These are phyloP conservation scores for Phalacrocorax aristotelis DNA, from an alignment of 2,113 vertebrate species.

Conservation along the genomic window DNA sequence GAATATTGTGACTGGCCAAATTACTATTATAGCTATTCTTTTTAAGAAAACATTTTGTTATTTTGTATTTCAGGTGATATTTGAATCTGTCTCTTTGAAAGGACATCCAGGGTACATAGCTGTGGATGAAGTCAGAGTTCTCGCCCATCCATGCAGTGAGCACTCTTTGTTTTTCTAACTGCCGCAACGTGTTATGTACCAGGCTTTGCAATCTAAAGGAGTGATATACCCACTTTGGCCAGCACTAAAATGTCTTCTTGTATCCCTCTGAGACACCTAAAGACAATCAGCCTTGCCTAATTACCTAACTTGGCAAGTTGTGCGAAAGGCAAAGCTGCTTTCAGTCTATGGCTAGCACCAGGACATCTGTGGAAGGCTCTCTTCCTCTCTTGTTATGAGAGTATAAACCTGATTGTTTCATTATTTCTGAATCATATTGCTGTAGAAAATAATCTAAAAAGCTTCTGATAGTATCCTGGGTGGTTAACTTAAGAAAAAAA, in stretches of 20 bases:
- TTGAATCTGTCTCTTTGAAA: constrained; percentile 92
- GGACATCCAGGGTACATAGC: constrained; percentile 94
- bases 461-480: constrained; percentile 15
- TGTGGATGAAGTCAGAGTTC: constrained; percentile 93
- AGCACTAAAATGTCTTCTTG: constrained; percentile 6
- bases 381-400: constrained; percentile 27
- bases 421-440: constrained; percentile 52
- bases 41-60: background rate
- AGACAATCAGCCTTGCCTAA: constrained; percentile 50
- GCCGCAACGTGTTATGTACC: background rate
- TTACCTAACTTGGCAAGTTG: constrained; percentile 15
- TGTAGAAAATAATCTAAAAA: constrained; percentile 58
- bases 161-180: background rate
- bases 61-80: constrained; percentile 88
- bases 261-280: constrained; percentile 38
- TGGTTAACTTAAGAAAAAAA: constrained; percentile 44
- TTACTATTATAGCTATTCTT: background rate
- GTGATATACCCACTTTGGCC: background rate
- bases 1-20: background rate
- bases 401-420: constrained; percentile 47
- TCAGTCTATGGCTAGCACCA: constrained; percentile 24
- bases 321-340: constrained; percentile 24
- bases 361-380: constrained; percentile 27
- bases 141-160: constrained; percentile 97
- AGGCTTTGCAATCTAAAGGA: background rate